These are phyloP conservation scores for Cherax quadricarinatus DNA, from an alignment of 1,140 invertebrate species.

Conservation along the genomic window DNA sequence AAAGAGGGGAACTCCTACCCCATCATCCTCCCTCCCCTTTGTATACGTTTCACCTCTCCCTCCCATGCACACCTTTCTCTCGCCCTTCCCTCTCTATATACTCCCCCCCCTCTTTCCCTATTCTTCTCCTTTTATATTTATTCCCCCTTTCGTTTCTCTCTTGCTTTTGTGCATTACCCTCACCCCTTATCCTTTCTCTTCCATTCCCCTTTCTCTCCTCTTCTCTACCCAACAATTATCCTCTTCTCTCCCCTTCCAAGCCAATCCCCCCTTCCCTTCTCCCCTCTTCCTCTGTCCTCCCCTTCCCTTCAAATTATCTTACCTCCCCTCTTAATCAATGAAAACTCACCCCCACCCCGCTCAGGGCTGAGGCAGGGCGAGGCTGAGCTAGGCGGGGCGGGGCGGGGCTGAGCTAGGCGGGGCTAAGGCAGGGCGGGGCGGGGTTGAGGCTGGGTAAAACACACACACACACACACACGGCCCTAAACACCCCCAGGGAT, in stretches of 20 bases:
- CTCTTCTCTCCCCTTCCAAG: not conserved
- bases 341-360: not conserved
- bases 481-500: slow-evolving; percentile 25
- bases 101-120: not conserved
- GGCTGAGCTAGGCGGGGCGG: not conserved
- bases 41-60: not conserved
- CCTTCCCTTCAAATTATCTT: not conserved
- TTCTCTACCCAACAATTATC: not conserved
- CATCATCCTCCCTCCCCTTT: not conserved
- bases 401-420: not conserved
- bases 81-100: not conserved
- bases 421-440: not conserved
- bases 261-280: not conserved
- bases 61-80: not conserved
- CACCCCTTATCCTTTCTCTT: not conserved
- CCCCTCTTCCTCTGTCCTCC: not conserved
- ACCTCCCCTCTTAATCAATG: slow-evolving; percentile 11
- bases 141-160: not conserved
- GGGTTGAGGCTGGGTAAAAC: not conserved
- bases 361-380: not conserved
- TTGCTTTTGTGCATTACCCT: not conserved
- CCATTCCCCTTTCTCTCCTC: not conserved
- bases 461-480: slow-evolving; percentile 30
- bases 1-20: not conserved
- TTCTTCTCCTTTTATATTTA: not conserved